Evolutionary conservation across 2,888 invertebrate species (phyloP).

Genomic region (Nesidiocoris tenuis): DNA sequence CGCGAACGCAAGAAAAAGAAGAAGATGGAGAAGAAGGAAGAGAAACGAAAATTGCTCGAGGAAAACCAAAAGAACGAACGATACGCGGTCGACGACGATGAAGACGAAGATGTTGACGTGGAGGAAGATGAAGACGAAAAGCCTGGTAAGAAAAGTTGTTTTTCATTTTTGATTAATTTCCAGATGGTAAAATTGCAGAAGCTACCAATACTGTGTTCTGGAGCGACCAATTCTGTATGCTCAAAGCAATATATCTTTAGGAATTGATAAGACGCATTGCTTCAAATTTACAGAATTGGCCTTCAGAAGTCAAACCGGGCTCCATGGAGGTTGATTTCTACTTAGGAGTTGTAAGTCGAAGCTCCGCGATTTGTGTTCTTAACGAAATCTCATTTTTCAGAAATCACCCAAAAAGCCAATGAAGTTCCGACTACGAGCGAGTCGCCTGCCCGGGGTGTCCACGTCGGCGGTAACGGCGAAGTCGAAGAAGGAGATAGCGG

Average conservation of each 20-base stretch:
- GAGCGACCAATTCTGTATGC: too few species aligned
- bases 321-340: too few species aligned
- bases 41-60: slow-evolving; percentile 73
- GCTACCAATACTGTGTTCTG: too few species aligned
- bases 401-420: slow-evolving; percentile 34
- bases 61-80: slow-evolving; percentile 71
- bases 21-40: slow-evolving; percentile 91
- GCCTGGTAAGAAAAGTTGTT: slow-evolving; percentile 38
- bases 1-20: slow-evolving; percentile 94
- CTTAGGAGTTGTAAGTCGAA: too few species aligned
- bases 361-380: too few species aligned
- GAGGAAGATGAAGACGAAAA: slow-evolving; percentile 53
- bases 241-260: too few species aligned
- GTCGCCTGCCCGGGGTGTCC: slow-evolving; percentile 53
- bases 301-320: too few species aligned
- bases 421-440: slow-evolving; percentile 47
- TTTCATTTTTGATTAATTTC: neutral
- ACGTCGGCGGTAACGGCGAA: slow-evolving; percentile 55
- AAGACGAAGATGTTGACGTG: slow-evolving; percentile 65
- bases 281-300: too few species aligned
- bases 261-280: too few species aligned
- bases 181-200: too few species aligned
- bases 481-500: slow-evolving; percentile 88
- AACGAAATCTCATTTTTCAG: slow-evolving; percentile 18
- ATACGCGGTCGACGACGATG: slow-evolving; percentile 63